Percentiles rank a stretch among this genome's conserved stretches.
phyloP scores from a whole-genome alignment of 2,888 invertebrate genomes.

The Scaptomyza polygonia region DNA sequence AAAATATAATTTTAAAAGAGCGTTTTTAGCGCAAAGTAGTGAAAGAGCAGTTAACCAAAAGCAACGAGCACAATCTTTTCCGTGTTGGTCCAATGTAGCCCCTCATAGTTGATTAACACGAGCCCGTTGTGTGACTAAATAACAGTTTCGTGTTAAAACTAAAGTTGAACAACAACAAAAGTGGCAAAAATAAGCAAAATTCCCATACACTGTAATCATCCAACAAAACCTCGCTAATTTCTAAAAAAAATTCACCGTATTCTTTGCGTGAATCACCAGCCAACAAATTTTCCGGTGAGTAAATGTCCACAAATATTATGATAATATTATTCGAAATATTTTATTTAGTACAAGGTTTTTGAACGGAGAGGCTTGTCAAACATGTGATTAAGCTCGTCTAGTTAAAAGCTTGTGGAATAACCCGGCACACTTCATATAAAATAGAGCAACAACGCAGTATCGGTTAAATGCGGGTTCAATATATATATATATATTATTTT shows the following conservation, averaged over 20 bases:
- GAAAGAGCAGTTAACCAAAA: conserved; percentile 30
- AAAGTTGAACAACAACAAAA: conserved; percentile 12
- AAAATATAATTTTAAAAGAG: conserved; percentile 2
- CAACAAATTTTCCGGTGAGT: conserved; percentile 77
- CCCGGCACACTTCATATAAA: not conserved
- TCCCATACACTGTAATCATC: conserved; percentile 32
- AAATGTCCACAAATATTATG: conserved; percentile 12
- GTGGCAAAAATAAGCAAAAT: conserved; percentile 44
- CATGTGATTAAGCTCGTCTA: conserved; percentile 28
- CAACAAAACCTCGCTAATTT: conserved; percentile 18
- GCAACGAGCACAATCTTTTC: conserved; percentile 29
- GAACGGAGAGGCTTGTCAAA: conserved; percentile 15
- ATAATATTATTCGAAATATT: not conserved
- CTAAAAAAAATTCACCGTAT: conserved; percentile 24
- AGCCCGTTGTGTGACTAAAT: conserved; percentile 78
- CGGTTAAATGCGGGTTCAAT: conserved; percentile 54
- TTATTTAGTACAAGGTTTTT: conserved; percentile 1
- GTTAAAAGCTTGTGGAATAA: not conserved
- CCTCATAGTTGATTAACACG: conserved; percentile 79
- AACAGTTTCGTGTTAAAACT: conserved; percentile 80
- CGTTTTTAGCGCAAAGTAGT: not conserved
- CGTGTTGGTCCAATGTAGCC: conserved; percentile 82
- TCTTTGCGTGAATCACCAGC: conserved; percentile 64
- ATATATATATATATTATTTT: conserved; percentile 32
- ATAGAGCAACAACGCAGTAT: conserved; percentile 11